A percentile compares a stretch with the other conserved stretches of the same genome.
phyloP scores from a whole-genome alignment of 1,140 invertebrate genomes.

The Dendroctonus valens region DNA sequence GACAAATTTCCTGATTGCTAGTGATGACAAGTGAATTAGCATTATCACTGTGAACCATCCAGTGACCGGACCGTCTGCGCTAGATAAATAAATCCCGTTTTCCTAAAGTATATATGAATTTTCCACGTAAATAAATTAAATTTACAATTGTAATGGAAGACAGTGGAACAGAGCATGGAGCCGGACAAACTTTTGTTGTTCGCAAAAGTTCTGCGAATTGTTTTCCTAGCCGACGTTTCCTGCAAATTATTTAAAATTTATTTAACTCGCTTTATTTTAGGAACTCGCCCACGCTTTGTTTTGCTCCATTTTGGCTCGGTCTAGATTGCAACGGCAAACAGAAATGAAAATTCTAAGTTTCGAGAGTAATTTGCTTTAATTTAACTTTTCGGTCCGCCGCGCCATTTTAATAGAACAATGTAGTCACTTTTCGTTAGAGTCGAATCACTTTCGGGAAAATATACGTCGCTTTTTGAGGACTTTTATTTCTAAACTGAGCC shows the following conservation, averaged over 20 bases:
- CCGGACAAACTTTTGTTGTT: constrained; percentile 30
- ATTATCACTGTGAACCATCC: too few relatives aligned
- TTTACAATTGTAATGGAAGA: constrained; percentile 37
- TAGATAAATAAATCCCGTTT: too few relatives aligned
- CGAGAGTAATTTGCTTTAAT: constrained; percentile 27
- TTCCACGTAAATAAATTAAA: constrained; percentile 39
- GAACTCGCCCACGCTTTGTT: constrained; percentile 13
- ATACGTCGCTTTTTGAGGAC: too few relatives aligned
- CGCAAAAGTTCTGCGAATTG: constrained; percentile 26
- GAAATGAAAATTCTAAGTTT: constrained; percentile 25
- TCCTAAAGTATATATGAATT: neutral
- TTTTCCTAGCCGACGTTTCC: constrained; percentile 31
- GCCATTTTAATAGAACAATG: constrained; percentile 13
- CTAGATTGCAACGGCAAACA: neutral
- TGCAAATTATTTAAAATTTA: constrained; percentile 33
- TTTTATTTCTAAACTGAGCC: too few relatives aligned
- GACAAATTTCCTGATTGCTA: too few relatives aligned
- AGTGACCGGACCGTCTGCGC: too few relatives aligned
- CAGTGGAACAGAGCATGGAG: constrained; percentile 19
- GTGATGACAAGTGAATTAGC: too few relatives aligned
- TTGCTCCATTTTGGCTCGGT: constrained; percentile 10
- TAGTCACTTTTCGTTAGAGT: too few relatives aligned
- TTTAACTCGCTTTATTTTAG: constrained; percentile 25
- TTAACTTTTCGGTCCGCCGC: constrained; percentile 16
- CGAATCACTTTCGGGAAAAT: too few relatives aligned